phyloP scores from a whole-genome alignment of 2,113 vertebrate species.

The Cercocebus atys region DNA sequence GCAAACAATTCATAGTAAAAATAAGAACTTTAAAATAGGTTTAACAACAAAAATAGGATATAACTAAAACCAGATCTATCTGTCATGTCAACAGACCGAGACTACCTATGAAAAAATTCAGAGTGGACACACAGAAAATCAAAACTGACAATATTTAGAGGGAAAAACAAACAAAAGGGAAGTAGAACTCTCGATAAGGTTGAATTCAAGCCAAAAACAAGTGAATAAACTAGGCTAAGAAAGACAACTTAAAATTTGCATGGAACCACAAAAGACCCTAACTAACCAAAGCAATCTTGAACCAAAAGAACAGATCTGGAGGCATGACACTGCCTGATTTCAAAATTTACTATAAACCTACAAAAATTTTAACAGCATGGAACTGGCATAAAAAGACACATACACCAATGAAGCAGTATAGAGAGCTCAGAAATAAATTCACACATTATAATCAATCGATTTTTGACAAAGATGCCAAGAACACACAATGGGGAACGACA shows the following conservation, averaged over 20 bases:
- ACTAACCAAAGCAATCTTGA: background rate
- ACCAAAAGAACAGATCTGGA: background rate
- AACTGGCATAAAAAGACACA: background rate
- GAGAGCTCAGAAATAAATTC: background rate
- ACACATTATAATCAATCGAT: background rate
- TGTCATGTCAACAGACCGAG: background rate
- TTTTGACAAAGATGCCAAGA: background rate
- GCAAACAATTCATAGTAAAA: background rate
- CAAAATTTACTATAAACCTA: background rate
- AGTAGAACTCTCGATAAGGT: background rate
- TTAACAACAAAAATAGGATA: background rate
- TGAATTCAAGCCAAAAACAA: background rate
- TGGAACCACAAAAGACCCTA: background rate
- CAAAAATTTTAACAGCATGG: background rate
- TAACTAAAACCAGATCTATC: constrained; percentile 1
- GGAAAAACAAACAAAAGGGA: background rate
- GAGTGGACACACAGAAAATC: background rate
- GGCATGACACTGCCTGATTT: background rate
- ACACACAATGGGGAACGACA: background rate
- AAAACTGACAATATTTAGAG: background rate
- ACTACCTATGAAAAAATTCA: background rate
- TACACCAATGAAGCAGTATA: background rate
- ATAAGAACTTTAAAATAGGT: background rate
- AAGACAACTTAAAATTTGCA: background rate
- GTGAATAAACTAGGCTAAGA: background rate